Base-by-base conservation (phyloP, 2,113 vertebrate species). In the Riparia riparia region DNA sequence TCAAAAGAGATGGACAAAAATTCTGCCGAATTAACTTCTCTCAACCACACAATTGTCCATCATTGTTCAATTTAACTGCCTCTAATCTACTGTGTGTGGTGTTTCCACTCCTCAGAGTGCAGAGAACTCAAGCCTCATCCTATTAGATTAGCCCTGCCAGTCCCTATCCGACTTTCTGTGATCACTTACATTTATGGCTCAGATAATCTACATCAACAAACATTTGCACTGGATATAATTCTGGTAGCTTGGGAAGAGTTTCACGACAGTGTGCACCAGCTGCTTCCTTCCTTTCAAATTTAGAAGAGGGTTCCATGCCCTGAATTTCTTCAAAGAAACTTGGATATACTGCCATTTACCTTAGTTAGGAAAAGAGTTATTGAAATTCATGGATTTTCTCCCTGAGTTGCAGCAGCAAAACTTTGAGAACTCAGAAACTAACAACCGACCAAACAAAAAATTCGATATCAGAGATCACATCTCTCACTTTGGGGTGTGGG, bases 221-320 rank as follows among this genome's bases (percentile, higher is more conserved):
- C 14, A 71, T 26, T 70, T 64, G 41, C 13, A 25, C 12, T 45
- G 32, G 14, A 54, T 39, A 45, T 22, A 66, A 28, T 47, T 89
- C 60, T 64, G 10, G 19, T n/a, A 57, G 24, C 31, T 45, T 8
- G 7, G 15, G 15, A 18, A 60, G 24, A 58, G 31, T 39, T 78
- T 50, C 31, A 37, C 22, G 32, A 44, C 20, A 37, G 5, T 18
- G 18, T 58, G 39, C 14, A 84, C 6, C 42, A 74, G 5, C 3
- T 56, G 25, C 25, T 50, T 71, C 20, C 32, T 66, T 64, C 34
- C 44, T 16, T 12, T 87, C 24, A n/a, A 0, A 0, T 50, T 71
- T 74, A 17, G 44, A 85, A 57, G 11, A 17, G 4, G 5, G 12
- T 60, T 91, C 37, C 64, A 18, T 12, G 7, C 12, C 26, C 17